These are phyloP conservation scores for Odontocerum albicorne DNA, from an alignment of 2,888 invertebrate genomes.

Conservation along the genomic window DNA sequence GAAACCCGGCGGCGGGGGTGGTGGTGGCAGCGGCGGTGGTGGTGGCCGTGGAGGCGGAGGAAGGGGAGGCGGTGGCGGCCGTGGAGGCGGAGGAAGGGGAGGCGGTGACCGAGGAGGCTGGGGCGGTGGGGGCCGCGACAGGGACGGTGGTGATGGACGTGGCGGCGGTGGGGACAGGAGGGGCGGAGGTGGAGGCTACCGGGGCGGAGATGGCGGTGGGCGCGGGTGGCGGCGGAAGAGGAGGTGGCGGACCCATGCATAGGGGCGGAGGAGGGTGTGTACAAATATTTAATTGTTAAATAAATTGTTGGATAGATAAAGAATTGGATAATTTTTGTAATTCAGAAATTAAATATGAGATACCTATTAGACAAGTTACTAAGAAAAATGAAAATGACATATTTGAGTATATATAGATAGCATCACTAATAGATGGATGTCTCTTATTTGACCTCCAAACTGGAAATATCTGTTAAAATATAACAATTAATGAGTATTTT, in stretches of 20 bases:
- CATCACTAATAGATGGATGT: too few relatives aligned
- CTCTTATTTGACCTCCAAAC: too few relatives aligned
- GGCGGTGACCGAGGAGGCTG: background rate
- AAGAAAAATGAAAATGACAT: too few relatives aligned
- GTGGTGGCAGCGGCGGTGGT: constrained; percentile 40
- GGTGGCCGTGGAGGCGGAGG: background rate
- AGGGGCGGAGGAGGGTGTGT: constrained; percentile 47
- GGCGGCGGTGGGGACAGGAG: constrained; percentile 34
- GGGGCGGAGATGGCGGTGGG: constrained; percentile 41
- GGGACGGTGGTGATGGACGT: constrained; percentile 33
- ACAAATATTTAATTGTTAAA: background rate
- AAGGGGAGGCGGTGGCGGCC: background rate
- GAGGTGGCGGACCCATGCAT: constrained; percentile 56
- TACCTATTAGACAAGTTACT: too few relatives aligned
- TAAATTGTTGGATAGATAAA: too few relatives aligned
- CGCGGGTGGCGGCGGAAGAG: constrained; percentile 46
- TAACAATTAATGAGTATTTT: too few relatives aligned
- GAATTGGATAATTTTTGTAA: too few relatives aligned
- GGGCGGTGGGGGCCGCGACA: background rate
- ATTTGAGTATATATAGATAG: too few relatives aligned
- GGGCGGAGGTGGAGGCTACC: constrained; percentile 41
- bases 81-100: background rate
- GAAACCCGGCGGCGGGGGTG: constrained; percentile 53
- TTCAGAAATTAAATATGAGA: too few relatives aligned
- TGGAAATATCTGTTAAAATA: too few relatives aligned